Evolutionary conservation across 2,797 vertebrate species (phyloP), one percentile per base, ranked within the genome.

Genomic region (Amblyraja radiata): DNA sequence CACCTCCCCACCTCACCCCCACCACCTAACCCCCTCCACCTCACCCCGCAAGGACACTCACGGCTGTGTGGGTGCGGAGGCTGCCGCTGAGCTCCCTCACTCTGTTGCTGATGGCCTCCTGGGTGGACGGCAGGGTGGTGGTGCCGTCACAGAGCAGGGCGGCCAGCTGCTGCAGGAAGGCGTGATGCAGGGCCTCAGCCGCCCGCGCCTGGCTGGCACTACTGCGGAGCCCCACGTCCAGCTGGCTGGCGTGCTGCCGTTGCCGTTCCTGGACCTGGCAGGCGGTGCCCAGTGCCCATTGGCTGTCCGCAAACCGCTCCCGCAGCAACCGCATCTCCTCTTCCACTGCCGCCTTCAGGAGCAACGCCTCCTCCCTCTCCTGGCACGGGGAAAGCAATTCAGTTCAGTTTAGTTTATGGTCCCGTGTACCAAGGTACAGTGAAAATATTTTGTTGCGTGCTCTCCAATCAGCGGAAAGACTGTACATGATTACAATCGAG

Each of bases 231-330:
- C 6, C 92, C 94, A 93, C 93, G 68, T 94, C 86, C 93, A 93
- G 25, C 0, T 77, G 36, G 1, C 78, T 93, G 54, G 88, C 84
- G 93, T 93, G 77, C 4, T 80, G 94, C 84, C 93, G 74, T 94
- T 93, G 63, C 86, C 39, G 71, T 36, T 79, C 71, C 94, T 94
- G 93, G 93, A 93, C 94, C 83, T 94, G 93, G 79, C 93, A 95
- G 93, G 94, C 94, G 83, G 94, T 93, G 68, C 94, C 93, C 93
- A 93, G 95, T 93, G 88, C 93, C 93, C 94, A 94, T 94, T 95
- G 94, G 6, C 46, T 94, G 8, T 94, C 93, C 84, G 94, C 94
- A 92, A 94, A 76, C 93, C 93, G 93, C 83, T 95, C 93, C 76
- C 83, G 78, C 21, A 95, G 94, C 94, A 95, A 39, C 88, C 77